Conservation (phyloP, 2,797 vertebrate species). For the Manis pentadactyla region DNA sequence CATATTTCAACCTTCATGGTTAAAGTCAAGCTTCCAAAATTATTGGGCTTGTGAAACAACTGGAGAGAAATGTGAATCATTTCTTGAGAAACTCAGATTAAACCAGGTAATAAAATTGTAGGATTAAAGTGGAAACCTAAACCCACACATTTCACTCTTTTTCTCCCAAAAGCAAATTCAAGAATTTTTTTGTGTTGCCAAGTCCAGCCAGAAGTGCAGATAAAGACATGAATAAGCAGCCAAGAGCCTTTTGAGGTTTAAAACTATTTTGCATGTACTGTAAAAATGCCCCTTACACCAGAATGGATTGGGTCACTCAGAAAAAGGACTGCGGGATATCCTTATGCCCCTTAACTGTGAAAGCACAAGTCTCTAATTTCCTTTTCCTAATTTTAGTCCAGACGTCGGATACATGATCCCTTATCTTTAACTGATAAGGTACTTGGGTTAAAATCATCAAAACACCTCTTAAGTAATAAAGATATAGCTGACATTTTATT, state of each 20-base stretch:
- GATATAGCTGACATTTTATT: not conserved
- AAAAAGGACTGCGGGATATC: not conserved
- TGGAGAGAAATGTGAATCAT: slow-evolving; percentile 8
- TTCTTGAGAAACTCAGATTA: slow-evolving; percentile 33
- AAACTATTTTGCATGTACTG: not conserved
- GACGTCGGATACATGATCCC: not conserved
- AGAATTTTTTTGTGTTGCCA: not conserved
- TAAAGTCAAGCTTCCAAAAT: slow-evolving; percentile 55
- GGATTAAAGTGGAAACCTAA: not conserved
- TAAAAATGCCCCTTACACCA: not conserved
- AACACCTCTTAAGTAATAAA: not conserved
- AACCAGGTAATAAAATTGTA: slow-evolving; percentile 41
- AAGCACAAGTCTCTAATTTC: not conserved
- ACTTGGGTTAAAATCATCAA: not conserved
- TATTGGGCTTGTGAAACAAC: slow-evolving; percentile 54
- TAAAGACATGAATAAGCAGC: not conserved
- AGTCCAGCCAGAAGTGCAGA: not conserved
- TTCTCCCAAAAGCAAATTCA: not conserved
- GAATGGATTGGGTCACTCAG: not conserved
- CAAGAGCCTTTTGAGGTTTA: not conserved
- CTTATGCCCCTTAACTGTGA: not conserved
- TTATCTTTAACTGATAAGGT: not conserved
- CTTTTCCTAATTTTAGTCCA: not conserved
- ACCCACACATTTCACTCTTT: not conserved
- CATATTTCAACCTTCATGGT: slow-evolving; percentile 56